Evolutionary conservation across 2,797 vertebrate genomes (phyloP), one percentile per base, ranked within the genome.

Genomic region (Huso huso): DNA sequence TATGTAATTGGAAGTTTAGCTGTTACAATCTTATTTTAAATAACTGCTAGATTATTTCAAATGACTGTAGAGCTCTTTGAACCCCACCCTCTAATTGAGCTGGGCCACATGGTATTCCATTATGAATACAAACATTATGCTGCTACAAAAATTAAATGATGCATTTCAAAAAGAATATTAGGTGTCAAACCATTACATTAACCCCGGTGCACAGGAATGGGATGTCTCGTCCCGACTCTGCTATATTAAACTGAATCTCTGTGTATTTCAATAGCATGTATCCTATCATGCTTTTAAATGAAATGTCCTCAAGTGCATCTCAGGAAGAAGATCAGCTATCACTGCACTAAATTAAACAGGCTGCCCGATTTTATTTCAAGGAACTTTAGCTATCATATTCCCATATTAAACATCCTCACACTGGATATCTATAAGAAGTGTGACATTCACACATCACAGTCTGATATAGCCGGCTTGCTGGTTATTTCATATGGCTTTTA

Each of bases 111-210:
- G 37, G 37, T 37, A 58, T 58, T 58, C 15, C n/a, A 58, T 7
- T 58, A 58, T 58, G 55, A 58, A 58, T 58, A 58, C 6, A 58
- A 58, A n/a, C 55, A 58, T 58, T 58, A 58, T n/a, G 55, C 55
- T 58, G 6, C 55, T 58, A 13, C 55, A 58, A 58, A 58, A 8
- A 11, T 6, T 58, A 58, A 58, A 58, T 58, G 12, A 58, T 58
- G 12, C 3, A 58, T 58, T 58, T 58, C 55, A 58, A 58, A n/a
- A 58, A 58, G 55, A 58, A 58, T 11, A 58, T 58, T 58, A 58
- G 12, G 55, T 58, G 55, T 58, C 55, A 58, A 13, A 11, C 55
- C 10, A n/a, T 13, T 58, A 13, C 15, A 58, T 58, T 58, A 58
- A 58, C 15, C 55, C 15, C 55, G 15, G 55, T 11, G 10, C 55